phyloP scores from a whole-genome alignment of 1,140 invertebrate species.

The Drosophila virilis region DNA sequence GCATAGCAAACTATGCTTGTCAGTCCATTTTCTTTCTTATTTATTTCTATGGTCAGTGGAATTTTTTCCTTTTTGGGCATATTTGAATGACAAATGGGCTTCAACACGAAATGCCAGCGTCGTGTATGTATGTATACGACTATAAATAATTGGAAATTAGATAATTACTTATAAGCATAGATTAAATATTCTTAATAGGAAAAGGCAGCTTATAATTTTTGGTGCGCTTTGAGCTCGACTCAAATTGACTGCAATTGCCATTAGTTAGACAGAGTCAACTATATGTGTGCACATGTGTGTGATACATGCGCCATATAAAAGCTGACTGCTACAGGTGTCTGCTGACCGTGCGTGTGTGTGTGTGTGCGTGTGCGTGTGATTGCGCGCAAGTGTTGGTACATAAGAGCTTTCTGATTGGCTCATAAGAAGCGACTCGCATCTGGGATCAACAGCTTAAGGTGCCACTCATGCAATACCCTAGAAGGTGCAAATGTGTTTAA shows the following conservation, averaged over 20 bases:
- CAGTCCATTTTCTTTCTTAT: constrained; percentile 56
- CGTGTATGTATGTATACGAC: background rate
- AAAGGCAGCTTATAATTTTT: too few species aligned
- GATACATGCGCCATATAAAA: background rate
- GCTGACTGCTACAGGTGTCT: constrained; percentile 24
- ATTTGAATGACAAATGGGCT: constrained; percentile 42
- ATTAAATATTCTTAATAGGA: background rate
- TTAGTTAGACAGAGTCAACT: constrained; percentile 15
- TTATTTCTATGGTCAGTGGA: constrained; percentile 25
- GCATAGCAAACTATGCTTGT: constrained; percentile 28
- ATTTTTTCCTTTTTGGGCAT: constrained; percentile 18
- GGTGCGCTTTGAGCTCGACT: constrained; percentile 2
- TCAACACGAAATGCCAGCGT: constrained; percentile 29
- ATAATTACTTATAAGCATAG: background rate
- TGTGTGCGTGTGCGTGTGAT: background rate
- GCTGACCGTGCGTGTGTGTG: background rate
- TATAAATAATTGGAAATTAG: constrained; percentile 16
- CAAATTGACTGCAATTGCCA: background rate
- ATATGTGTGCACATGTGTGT: constrained; percentile 5
- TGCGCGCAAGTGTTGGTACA: constrained; percentile 1
- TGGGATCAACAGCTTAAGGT: background rate
- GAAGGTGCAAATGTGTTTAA: background rate
- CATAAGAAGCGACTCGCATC: background rate
- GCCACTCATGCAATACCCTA: background rate
- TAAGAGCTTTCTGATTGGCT: constrained; percentile 12